Evolutionary conservation across 2,888 invertebrate species (phyloP), one percentile per base, ranked within the genome.

Genomic region (Periphyllus acericola): DNA sequence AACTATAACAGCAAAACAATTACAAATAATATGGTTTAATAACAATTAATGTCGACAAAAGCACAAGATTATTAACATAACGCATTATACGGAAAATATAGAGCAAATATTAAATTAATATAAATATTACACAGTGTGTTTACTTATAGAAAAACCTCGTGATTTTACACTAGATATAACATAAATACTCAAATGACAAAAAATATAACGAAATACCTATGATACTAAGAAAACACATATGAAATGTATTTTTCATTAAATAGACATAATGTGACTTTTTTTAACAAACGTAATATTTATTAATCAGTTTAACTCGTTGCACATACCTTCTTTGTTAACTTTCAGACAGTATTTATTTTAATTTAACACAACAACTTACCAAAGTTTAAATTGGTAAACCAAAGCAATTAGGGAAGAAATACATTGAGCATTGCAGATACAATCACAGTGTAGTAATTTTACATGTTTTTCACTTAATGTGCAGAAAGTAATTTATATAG

Each of bases 371-470:
- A 36, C 29, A 21, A 21, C 34, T 74, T 60, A 75, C 66, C 21
- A 83, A 83, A 75, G 75, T 83, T 83, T 60, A 60, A 83, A 83
- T n/a, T 40, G 60, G 60, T 11, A 36, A 83, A 60, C 36, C 21
- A 60, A 75, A 83, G 75, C 36, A 83, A 83, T 83, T 40, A 60
- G 29, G 36, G 75, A 60, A 83, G 83, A 83, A 83, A 36, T 74
- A 71, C 14, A 75, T 83, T 60, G 83, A 60, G 60, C 83, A 83
- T 60, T 75, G 60, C 75, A 60, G 60, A 83, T 75, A 75, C 9
- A 83, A 36, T 34, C 52, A 34, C 34, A 46, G 36, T 21, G 29
- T 17, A 82, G 68, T 71, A 71, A 46, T 71, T 81, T 68, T 3
- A 5, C 11, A 32, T 46, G 68, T 81, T 81, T 71, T 81, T 46